Conservation (phyloP, 2,888 invertebrate species). For the Germaria angustata region DNA sequence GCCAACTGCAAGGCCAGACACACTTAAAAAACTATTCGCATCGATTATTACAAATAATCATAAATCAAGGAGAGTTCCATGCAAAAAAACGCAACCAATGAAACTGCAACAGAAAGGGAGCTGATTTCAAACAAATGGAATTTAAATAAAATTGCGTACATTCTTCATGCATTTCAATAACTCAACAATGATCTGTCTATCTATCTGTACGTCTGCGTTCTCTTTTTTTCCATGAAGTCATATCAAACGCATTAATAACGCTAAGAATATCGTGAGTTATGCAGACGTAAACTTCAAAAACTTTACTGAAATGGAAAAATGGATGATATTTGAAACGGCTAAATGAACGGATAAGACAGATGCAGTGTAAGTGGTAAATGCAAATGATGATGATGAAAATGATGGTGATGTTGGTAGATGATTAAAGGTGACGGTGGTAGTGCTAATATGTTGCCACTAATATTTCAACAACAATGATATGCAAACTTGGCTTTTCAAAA, state of each 20-base stretch:
- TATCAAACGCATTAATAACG: slow-evolving; percentile 49
- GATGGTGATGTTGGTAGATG: slow-evolving; percentile 9
- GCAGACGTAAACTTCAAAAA: slow-evolving; percentile 36
- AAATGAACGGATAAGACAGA: background rate
- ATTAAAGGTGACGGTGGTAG: slow-evolving; percentile 51
- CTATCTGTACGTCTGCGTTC: background rate
- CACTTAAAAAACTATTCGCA: slow-evolving; percentile 1
- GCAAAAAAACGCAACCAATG: background rate
- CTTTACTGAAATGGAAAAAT: slow-evolving; percentile 18
- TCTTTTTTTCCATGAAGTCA: slow-evolving; percentile 40
- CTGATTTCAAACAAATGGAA: slow-evolving; percentile 41
- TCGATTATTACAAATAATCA: slow-evolving; percentile 56
- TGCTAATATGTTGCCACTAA: slow-evolving; percentile 59
- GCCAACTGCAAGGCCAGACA: slow-evolving; percentile 12
- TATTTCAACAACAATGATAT: slow-evolving; percentile 46
- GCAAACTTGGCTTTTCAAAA: slow-evolving; percentile 1
- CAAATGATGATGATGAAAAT: background rate
- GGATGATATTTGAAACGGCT: background rate
- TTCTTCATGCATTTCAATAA: slow-evolving; percentile 53
- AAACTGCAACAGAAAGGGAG: background rate
- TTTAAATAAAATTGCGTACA: slow-evolving; percentile 52
- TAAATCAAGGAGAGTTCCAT: slow-evolving; percentile 49
- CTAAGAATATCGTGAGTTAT: slow-evolving; percentile 52
- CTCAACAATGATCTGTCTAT: slow-evolving; percentile 36
- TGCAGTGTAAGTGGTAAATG: background rate